Base-by-base conservation (phyloP, 2,797 vertebrate genomes). In the Anguilla obscura region DNA sequence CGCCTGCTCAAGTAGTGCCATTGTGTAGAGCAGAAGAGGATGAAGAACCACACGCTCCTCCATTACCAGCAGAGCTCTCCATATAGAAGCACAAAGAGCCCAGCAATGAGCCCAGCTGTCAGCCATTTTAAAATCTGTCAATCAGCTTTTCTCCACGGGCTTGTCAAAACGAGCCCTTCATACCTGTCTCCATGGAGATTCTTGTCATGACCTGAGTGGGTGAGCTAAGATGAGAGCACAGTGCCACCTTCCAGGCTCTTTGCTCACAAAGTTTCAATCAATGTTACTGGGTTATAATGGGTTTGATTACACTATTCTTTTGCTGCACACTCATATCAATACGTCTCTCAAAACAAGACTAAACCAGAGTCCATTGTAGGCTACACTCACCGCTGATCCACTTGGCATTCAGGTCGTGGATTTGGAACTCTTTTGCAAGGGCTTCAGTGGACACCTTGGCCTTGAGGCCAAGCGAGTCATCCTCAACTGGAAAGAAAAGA, bases 381-480 rank as follows among this genome's bases (percentile, higher is more conserved):
- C 40, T 36, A 88, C 84, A 96, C 98, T 97, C 87, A 99, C 98
- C 96, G 56, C 95, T 97, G 91, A 99, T 98, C 98, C 98, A 99
- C 92, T 97, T 98, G 60, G 97, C 98, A n/a, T 97, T 95, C 0
- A 98, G 97, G 93, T 99, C 96, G 0, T 98, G 98, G 89, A 98
- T 95, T 94, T 95, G 97, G 93, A 99, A 98, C 88, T 98, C 96
- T 89, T 96, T 97, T 27, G 96, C 97, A 91, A 99, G 95, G 93
- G 99, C 97, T 89, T 96, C 97, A 66, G 99, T 96, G 0, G 97
- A 97, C 94, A 99, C 96, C 90, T 98, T 99, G 88, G 95, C 96
- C 94, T 98, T 99, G 60, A 97, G 96, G 90, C 97, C 98, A 93
- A 98, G 94, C 89, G 95, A 98, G 92, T 98, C 97, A 86, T 98